phyloP scores from a whole-genome alignment of 2,888 invertebrate genomes.

The Aleiodes leptofemur region DNA sequence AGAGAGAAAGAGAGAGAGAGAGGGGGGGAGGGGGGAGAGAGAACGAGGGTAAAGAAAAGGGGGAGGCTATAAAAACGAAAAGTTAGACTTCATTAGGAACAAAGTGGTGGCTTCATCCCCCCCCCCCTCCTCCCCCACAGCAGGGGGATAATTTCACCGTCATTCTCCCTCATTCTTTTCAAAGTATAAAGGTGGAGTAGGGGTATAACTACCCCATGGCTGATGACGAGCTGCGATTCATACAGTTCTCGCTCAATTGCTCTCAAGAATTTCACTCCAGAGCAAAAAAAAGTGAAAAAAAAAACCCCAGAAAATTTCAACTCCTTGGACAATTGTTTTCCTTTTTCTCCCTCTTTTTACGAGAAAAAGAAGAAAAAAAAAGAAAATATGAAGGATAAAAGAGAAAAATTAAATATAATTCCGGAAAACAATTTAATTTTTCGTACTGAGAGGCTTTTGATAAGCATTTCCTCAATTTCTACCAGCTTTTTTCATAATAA shows the following conservation, averaged over 20 bases:
- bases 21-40: no score
- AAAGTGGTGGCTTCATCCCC: constrained; percentile 31
- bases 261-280: constrained; percentile 15
- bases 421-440: constrained; percentile 32
- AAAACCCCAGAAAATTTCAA: background rate
- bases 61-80: constrained; percentile 29
- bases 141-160: constrained; percentile 30
- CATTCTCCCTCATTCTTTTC: constrained; percentile 15
- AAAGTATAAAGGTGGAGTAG: background rate
- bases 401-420: constrained; percentile 23
- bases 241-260: constrained; percentile 21
- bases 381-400: background rate
- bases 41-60: background rate
- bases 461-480: constrained; percentile 34
- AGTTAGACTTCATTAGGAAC: constrained; percentile 39
- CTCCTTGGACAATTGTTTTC: constrained; percentile 20
- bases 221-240: constrained; percentile 25
- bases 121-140: background rate
- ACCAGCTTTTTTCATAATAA: constrained; percentile 59
- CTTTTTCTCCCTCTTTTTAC: constrained; percentile 1
- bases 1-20: background rate
- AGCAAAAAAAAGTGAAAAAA: background rate
- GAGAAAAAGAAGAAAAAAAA: background rate
- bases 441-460: constrained; percentile 25
- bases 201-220: constrained; percentile 19